Base-by-base conservation (phyloP, 2,113 vertebrate species). In the Chiloscyllium plagiosum region DNA sequence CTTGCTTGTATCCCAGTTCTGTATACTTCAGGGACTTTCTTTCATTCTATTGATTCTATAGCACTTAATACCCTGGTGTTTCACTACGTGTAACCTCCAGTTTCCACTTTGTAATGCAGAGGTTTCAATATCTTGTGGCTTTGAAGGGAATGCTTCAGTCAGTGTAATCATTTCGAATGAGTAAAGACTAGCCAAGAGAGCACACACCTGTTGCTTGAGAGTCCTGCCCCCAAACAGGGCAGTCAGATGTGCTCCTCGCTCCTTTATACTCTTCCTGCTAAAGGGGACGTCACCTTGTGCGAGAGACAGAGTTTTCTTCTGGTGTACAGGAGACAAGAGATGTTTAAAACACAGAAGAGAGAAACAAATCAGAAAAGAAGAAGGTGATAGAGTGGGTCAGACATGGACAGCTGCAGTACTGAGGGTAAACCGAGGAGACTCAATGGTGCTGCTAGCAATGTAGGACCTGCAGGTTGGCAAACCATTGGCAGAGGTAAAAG, bases 241-340 rank as follows among this genome's bases (percentile, higher is more conserved):
- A 13, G 98, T 98, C 83, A 99, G 98, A 96, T 99, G 99, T 96
- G 98, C 98, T 0, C 98, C 99, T 96, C 99, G 99, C 96, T 99
- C 99, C 97, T 99, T 99, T 97, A 99, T 98, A 97, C 98, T 99
- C 98, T 99, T 99, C 98, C 98, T 98, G 96, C 98, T 98, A 98
- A 99, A 99, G 96, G 94, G 69, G 24, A 95, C 42, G 15, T 99
- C 99, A 97, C 99, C 99, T 97, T 98, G 98, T 96, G 99, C 98
- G 97, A 99, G 97, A 96, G 97, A 98, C 97, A 99, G 98, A 97
- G 98, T 98, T 97, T 98, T 99, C 97, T 98, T 99, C 99, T 99
- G 98, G 96, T 96, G 96, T 78, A 78, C 96, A 96, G 89, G 68
- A 96, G 95, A 96, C 96, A 96, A 85, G 56, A 96, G 96, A 97